These are phyloP conservation scores for Invenusta paracnida DNA, from an alignment of 2,888 invertebrate species.

Conservation along the genomic window DNA sequence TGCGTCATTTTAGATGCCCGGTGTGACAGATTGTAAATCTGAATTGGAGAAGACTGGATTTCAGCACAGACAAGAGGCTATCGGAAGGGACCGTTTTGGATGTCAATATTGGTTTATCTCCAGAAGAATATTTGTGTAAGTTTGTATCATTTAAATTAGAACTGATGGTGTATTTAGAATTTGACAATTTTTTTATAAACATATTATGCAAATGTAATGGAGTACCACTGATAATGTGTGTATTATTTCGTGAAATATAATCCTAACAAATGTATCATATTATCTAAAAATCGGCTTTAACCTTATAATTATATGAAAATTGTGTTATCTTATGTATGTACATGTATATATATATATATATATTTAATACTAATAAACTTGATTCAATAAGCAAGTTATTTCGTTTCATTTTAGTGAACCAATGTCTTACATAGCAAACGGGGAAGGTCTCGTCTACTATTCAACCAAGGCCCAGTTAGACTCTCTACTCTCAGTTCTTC, in stretches of 20 bases:
- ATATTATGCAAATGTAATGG: too few species aligned
- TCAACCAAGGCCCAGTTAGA: not conserved
- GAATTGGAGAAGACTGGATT: conserved; percentile 85
- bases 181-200: too few species aligned
- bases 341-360: conserved; percentile 1
- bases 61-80: conserved; percentile 81
- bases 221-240: too few species aligned
- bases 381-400: too few species aligned
- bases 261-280: too few species aligned
- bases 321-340: too few species aligned
- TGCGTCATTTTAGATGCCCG: conserved; percentile 65
- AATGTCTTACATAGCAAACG: not conserved
- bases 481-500: not conserved
- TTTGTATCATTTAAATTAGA: not conserved
- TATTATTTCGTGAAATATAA: too few species aligned
- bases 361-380: too few species aligned
- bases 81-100: conserved; percentile 91
- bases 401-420: not conserved
- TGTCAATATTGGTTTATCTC: conserved; percentile 94
- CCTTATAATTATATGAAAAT: too few species aligned
- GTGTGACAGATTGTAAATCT: conserved; percentile 85
- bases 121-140: conserved; percentile 75
- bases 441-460: not conserved
- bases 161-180: not conserved
- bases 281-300: too few species aligned